Percentiles rank a stretch among this genome's conserved stretches.
phyloP scores from a whole-genome alignment of 2,113 vertebrate species.

The Hippocampus guttulatus region DNA sequence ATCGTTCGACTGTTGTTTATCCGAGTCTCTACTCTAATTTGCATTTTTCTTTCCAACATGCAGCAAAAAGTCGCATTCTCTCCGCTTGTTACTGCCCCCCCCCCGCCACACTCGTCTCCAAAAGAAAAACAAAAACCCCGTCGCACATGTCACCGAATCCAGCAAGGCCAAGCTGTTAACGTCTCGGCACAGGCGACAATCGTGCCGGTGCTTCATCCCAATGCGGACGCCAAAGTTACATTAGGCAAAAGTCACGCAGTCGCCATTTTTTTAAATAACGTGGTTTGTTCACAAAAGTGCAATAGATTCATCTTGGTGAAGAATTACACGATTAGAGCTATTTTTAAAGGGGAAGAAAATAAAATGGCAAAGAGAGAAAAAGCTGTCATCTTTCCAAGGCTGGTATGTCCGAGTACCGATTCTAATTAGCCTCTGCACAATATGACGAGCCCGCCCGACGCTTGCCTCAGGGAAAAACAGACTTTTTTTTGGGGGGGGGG shows the following conservation, averaged over 20 bases:
- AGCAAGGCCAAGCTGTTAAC: no score
- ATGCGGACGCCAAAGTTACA: neutral
- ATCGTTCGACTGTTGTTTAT: neutral
- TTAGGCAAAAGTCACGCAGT: neutral
- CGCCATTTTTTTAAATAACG: neutral
- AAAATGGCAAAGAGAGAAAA: neutral
- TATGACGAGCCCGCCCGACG: neutral
- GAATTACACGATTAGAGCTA: neutral
- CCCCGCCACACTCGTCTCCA: neutral
- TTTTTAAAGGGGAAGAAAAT: neutral
- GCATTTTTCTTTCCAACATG: neutral
- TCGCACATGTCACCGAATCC: no score
- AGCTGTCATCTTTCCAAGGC: neutral
- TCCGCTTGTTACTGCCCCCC: neutral
- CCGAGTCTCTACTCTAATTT: neutral
- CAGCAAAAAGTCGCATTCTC: neutral
- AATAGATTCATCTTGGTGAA: neutral
- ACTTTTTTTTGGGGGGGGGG: neutral
- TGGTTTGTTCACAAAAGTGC: neutral
- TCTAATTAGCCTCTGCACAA: neutral
- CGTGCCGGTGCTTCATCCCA: neutral
- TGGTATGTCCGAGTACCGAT: neutral
- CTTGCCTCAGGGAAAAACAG: neutral
- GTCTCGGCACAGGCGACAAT: neutral
- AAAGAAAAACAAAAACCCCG: neutral